Conservation (phyloP, 1,140 invertebrate genomes). For the Camponotus floridanus region DNA sequence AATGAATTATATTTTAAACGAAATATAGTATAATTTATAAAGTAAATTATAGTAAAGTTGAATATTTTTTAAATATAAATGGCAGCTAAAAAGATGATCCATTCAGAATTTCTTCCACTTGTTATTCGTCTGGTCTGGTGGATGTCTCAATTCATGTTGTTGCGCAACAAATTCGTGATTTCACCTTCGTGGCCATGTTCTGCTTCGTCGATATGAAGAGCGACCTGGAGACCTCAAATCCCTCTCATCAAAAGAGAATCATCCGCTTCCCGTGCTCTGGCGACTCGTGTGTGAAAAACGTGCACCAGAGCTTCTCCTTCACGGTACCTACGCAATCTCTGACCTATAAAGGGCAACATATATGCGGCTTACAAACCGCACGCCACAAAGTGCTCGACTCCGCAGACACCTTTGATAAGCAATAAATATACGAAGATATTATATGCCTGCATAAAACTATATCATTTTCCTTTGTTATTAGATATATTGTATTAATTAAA, state of each 20-base stretch:
- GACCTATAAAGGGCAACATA: conserved; percentile 78
- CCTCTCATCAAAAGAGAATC: conserved; percentile 57
- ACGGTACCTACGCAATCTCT: conserved; percentile 65
- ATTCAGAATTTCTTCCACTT: background rate
- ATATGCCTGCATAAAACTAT: background rate
- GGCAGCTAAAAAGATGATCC: background rate
- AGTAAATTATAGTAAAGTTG: background rate
- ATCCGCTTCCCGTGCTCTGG: conserved; percentile 46
- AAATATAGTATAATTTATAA: no score
- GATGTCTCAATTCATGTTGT: conserved; percentile 3
- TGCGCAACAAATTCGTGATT: conserved; percentile 64
- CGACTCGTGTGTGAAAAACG: conserved; percentile 31
- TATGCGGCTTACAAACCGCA: background rate
- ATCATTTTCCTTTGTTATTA: background rate
- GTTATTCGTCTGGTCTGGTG: background rate
- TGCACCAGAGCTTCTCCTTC: conserved; percentile 1
- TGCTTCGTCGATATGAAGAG: conserved; percentile 66
- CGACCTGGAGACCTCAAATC: conserved; percentile 80
- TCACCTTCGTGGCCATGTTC: conserved; percentile 62
- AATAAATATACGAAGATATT: background rate
- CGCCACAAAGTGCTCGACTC: background rate
- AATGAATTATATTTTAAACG: no score
- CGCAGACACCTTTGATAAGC: background rate
- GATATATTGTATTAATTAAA: background rate
- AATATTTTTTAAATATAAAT: background rate